These are phyloP conservation scores for Megathymus violae DNA, from an alignment of 1,140 invertebrate genomes.

Conservation along the genomic window DNA sequence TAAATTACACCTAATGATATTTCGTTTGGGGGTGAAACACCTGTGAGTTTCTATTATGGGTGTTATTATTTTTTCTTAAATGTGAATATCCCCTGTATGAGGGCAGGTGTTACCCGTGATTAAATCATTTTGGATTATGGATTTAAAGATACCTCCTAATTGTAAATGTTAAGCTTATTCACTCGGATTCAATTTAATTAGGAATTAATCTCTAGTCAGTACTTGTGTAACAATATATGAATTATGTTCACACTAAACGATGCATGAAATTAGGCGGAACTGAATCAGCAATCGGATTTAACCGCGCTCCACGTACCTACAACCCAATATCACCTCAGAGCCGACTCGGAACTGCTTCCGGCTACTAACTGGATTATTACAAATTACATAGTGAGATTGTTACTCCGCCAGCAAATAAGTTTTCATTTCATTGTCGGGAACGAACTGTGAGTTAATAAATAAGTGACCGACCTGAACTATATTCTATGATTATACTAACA, in stretches of 20 bases:
- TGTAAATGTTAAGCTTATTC: neutral
- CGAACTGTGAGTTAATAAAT: neutral
- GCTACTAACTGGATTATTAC: slow-evolving; percentile 2
- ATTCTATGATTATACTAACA: no score
- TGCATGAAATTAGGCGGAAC: neutral
- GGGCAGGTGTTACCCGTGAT: no score
- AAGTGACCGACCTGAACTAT: no score
- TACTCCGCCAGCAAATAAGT: no score
- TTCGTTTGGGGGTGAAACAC: no score
- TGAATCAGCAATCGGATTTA: slow-evolving; percentile 13
- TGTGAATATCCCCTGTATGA: no score
- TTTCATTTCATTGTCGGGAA: neutral
- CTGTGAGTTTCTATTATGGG: no score
- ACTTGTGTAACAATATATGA: neutral
- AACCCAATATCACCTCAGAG: neutral
- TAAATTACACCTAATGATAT: no score
- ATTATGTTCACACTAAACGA: neutral
- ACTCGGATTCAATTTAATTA: neutral
- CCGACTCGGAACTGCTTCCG: neutral
- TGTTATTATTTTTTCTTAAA: no score
- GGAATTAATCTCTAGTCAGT: neutral
- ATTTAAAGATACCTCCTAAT: no score
- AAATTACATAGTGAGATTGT: slow-evolving; percentile 1
- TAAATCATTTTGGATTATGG: no score
- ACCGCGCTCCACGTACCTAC: neutral